These are phyloP conservation scores for Cynopterus brachyotis DNA, from an alignment of 2,113 vertebrate genomes.

Conservation along the genomic window DNA sequence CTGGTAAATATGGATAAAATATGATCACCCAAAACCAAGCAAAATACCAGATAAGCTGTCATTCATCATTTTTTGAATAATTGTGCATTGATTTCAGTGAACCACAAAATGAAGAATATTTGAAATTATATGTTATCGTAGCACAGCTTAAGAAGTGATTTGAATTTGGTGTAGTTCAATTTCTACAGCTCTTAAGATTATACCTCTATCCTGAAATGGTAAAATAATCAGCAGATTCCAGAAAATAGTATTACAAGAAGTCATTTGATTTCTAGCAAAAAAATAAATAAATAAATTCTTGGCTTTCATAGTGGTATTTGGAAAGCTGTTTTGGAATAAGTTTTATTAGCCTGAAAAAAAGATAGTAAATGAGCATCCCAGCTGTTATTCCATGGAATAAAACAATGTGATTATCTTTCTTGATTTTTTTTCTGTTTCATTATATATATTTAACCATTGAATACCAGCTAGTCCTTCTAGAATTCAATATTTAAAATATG, in stretches of 20 bases:
- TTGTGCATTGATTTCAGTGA: neutral
- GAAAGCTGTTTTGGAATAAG: constrained; percentile 77
- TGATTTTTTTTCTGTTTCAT: constrained; percentile 39
- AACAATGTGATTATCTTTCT: constrained; percentile 58
- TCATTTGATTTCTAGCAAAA: constrained; percentile 74
- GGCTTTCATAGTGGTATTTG: constrained; percentile 75
- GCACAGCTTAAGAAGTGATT: neutral
- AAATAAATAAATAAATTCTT: constrained; percentile 58
- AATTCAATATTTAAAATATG: constrained; percentile 27
- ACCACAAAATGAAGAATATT: neutral
- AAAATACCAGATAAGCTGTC: neutral
- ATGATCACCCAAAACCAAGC: neutral
- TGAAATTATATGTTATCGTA: neutral
- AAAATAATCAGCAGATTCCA: constrained; percentile 77
- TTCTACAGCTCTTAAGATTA: constrained; percentile 38
- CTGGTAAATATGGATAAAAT: neutral
- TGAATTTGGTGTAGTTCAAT: neutral
- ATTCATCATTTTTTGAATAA: neutral
- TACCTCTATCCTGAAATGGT: constrained; percentile 67
- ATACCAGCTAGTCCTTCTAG: constrained; percentile 19
- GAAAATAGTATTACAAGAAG: constrained; percentile 75
- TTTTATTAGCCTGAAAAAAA: constrained; percentile 77
- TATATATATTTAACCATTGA: constrained; percentile 45
- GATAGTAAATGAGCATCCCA: constrained; percentile 81
- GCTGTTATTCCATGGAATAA: constrained; percentile 76